Evolutionary conservation across 1,140 invertebrate genomes (phyloP).

Genomic region (Penaeus indicus): DNA sequence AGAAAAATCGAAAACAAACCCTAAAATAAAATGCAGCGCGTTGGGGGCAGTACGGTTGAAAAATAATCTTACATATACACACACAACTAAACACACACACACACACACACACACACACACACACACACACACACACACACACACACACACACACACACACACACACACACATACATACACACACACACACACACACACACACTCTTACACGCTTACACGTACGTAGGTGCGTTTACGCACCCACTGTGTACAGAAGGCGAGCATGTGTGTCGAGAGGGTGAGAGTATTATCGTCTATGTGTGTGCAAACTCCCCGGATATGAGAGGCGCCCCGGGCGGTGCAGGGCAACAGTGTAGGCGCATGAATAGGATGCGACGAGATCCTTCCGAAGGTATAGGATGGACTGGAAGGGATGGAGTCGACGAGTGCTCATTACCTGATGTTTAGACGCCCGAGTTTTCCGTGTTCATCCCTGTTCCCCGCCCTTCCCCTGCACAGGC

Average conservation of each 20-base stretch:
- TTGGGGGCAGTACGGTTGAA: background rate
- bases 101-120: background rate
- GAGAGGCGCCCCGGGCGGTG: no score
- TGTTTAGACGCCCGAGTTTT: no score
- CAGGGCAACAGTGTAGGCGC: no score
- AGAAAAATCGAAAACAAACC: background rate
- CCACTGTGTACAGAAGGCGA: background rate
- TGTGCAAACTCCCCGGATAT: no score
- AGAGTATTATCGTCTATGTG: no score
- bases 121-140: background rate
- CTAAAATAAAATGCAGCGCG: background rate
- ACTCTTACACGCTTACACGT: background rate
- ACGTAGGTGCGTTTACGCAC: background rate
- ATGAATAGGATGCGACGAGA: no score
- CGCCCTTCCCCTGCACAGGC: no score
- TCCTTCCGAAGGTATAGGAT: no score
- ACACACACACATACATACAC: constrained; percentile 12
- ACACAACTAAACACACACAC: background rate
- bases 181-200: constrained; percentile 21
- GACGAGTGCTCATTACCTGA: no score
- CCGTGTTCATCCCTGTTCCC: no score
- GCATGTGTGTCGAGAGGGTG: background rate
- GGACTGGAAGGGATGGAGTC: no score
- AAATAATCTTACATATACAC: background rate
- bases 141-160: constrained; percentile 23